phyloP scores from a whole-genome alignment of 2,888 invertebrate genomes.

The Phaedon cochleariae region DNA sequence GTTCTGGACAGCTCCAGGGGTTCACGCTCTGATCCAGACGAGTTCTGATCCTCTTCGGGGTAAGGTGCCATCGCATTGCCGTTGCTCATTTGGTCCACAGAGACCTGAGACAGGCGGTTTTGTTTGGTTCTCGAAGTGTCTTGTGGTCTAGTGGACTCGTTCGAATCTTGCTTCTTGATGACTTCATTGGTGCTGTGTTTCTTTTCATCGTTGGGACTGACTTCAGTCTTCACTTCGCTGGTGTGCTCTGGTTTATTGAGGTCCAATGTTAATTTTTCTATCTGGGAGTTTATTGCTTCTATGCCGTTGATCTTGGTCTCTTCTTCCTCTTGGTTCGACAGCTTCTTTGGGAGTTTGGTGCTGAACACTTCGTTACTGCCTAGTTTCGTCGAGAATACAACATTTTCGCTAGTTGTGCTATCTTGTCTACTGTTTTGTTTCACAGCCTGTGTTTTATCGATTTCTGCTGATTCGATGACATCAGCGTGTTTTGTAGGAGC shows the following conservation, averaged over 20 bases:
- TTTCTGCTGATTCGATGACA: slow-evolving; percentile 39
- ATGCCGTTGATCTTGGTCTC: slow-evolving; percentile 14
- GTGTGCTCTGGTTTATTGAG: neutral
- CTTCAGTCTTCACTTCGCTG: neutral
- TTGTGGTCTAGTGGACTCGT: neutral
- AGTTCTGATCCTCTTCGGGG: slow-evolving; percentile 63
- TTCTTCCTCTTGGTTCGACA: slow-evolving; percentile 21
- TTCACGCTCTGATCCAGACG: slow-evolving; percentile 79
- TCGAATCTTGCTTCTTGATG: slow-evolving; percentile 12
- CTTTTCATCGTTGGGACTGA: slow-evolving; percentile 15
- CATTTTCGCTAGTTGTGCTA: slow-evolving; percentile 62
- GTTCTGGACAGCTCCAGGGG: slow-evolving; percentile 64
- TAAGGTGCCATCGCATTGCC: slow-evolving; percentile 44
- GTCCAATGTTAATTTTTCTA: neutral
- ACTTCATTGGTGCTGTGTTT: neutral
- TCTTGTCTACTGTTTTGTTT: slow-evolving; percentile 52
- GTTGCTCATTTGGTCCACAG: slow-evolving; percentile 31
- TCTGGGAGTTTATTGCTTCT: slow-evolving; percentile 15
- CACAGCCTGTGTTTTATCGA: slow-evolving; percentile 16
- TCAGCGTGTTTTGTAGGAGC: slow-evolving; percentile 45
- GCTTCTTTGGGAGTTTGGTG: slow-evolving; percentile 58
- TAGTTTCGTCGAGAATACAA: slow-evolving; percentile 74
- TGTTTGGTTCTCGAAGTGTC: slow-evolving; percentile 21
- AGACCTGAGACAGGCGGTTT: slow-evolving; percentile 39
- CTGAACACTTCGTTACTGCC: slow-evolving; percentile 77